Evolutionary conservation across 2,888 invertebrate genomes (phyloP).

Genomic region (Leptogaster cylindrica): DNA sequence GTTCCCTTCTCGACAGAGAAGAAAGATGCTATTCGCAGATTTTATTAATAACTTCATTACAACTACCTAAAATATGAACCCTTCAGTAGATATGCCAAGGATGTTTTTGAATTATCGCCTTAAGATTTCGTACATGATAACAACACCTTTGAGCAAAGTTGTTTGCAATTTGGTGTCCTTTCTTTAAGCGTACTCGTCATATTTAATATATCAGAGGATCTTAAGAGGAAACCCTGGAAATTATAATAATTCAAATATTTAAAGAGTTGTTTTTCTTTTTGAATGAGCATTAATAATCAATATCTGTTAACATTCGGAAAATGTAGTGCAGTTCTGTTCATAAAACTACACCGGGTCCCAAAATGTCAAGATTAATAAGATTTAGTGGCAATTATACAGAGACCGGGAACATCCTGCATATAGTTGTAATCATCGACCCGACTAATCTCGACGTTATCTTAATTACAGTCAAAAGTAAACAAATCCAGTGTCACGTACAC

Average conservation of each 20-base stretch:
- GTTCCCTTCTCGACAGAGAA: not conserved
- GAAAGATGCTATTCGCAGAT: constrained; percentile 20
- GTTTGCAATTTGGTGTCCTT: not conserved
- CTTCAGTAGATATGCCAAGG: not conserved
- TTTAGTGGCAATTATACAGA: constrained; percentile 31
- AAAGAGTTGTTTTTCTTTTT: too few species aligned
- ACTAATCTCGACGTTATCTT: constrained; percentile 37
- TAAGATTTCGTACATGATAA: constrained; percentile 1
- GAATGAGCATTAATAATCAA: too few species aligned
- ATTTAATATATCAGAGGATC: too few species aligned
- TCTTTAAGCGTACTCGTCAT: too few species aligned
- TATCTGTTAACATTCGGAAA: too few species aligned
- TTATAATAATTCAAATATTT: too few species aligned
- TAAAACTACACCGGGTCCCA: too few species aligned
- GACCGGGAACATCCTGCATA: constrained; percentile 15
- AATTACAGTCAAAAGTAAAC: constrained; percentile 41
- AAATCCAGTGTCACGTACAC: constrained; percentile 36
- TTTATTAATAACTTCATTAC: constrained; percentile 38
- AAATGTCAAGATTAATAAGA: constrained; percentile 30
- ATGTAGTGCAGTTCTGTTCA: too few species aligned
- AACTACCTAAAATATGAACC: constrained; percentile 13
- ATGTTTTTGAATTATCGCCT: not conserved
- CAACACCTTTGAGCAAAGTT: not conserved
- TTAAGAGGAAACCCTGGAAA: too few species aligned
- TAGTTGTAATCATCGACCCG: constrained; percentile 37